phyloP scores from a whole-genome alignment of 2,888 invertebrate species.

The Unio pictorum region DNA sequence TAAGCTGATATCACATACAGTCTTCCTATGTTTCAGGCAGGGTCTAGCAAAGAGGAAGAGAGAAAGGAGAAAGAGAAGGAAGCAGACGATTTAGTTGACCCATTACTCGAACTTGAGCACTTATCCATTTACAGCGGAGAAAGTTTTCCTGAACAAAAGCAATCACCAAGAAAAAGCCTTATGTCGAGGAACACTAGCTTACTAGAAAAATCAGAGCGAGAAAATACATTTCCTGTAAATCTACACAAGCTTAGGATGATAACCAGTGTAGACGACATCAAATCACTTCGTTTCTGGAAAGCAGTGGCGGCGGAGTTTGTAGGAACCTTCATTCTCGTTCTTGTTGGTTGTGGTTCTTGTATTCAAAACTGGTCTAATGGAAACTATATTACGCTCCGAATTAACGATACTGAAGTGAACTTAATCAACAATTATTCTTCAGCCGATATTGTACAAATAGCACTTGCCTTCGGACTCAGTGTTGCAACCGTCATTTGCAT shows the following conservation, averaged over 20 bases:
- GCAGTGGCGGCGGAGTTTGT: conserved; percentile 88
- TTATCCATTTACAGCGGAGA: no score
- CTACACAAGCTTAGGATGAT: conserved; percentile 21
- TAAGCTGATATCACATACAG: no score
- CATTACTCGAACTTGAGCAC: no score
- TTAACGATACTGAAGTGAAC: no score
- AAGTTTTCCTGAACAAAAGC: no score
- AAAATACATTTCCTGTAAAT: no score
- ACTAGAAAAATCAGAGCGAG: no score
- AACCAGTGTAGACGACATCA: conserved; percentile 49
- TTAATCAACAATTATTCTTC: background rate
- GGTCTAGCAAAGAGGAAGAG: background rate
- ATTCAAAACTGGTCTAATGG: conserved; percentile 44
- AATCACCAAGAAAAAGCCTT: no score
- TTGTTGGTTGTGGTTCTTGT: conserved; percentile 85
- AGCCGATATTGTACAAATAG: conserved; percentile 77
- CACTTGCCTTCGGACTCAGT: conserved; percentile 89
- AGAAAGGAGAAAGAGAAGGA: background rate
- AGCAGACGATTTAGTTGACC: background rate
- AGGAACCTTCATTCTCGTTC: conserved; percentile 88
- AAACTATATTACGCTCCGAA: no score
- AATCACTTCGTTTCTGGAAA: conserved; percentile 78
- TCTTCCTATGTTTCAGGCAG: no score
- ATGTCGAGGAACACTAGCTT: no score
- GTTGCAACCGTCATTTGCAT: conserved; percentile 87